phyloP scores from a whole-genome alignment of 2,113 vertebrate species.

The Callospermophilus lateralis region DNA sequence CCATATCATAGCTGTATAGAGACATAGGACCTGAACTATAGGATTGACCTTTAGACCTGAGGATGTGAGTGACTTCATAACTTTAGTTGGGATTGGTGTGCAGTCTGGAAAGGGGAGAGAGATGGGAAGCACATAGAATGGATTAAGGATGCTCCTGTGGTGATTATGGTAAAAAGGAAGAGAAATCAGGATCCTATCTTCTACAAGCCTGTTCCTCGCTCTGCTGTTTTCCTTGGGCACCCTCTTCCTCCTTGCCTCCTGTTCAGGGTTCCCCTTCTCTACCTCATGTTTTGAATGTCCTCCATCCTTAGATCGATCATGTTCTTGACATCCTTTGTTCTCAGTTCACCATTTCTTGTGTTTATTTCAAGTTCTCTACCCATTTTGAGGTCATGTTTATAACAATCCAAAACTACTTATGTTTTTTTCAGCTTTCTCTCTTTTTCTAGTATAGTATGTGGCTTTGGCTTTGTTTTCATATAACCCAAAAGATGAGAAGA shows the following conservation, averaged over 20 bases:
- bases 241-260: not conserved
- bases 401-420: not conserved
- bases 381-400: not conserved
- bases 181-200: not conserved
- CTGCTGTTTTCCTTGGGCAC: not conserved
- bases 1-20: not conserved
- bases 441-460: not conserved
- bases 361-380: constrained; percentile 10
- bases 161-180: too few species aligned
- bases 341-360: not conserved
- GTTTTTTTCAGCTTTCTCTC: not conserved
- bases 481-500: not conserved
- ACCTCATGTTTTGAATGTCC: not conserved
- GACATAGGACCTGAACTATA: not conserved
- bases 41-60: not conserved
- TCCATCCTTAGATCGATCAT: not conserved
- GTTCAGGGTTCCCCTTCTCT: not conserved
- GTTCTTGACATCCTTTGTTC: constrained; percentile 8
- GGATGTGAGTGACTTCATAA: not conserved
- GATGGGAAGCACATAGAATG: not conserved
- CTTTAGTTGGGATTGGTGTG: not conserved
- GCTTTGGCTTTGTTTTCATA: constrained; percentile 30
- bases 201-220: not conserved
- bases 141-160: not conserved
- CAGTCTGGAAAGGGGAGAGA: not conserved